A percentile compares a stretch with the other conserved stretches of the same genome.
phyloP scores from a whole-genome alignment of 2,113 vertebrate species.

The Gymnorhina tibicen region DNA sequence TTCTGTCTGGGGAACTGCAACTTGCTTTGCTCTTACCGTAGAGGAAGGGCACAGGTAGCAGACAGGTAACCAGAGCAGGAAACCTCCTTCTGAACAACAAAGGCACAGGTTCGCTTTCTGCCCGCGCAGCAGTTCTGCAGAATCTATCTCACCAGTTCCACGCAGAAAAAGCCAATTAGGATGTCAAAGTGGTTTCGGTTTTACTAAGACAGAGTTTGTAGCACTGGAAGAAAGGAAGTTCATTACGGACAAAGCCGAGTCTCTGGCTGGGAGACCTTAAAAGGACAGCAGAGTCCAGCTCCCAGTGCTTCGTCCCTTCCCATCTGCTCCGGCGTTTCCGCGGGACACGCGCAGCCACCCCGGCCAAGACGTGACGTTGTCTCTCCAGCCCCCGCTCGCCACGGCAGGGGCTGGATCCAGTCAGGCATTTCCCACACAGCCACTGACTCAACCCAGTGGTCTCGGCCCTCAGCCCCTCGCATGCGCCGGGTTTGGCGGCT shows the following conservation, averaged over 20 bases:
- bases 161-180: not conserved
- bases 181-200: not conserved
- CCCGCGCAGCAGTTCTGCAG: not conserved
- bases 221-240: not conserved
- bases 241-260: not conserved
- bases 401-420: not conserved
- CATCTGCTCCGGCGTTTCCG: not conserved
- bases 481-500: rapidly evolving
- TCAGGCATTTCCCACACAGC: not conserved
- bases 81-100: not conserved
- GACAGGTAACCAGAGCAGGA: not conserved
- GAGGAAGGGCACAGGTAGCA: rapidly evolving
- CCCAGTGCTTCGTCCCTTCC: not conserved
- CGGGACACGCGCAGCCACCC: rapidly evolving
- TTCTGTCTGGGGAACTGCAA: not conserved
- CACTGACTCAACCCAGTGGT: not conserved
- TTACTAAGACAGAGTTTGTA: not conserved
- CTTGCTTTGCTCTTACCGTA: not conserved
- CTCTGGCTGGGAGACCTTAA: not conserved
- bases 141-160: not conserved
- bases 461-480: not conserved
- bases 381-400: rapidly evolving
- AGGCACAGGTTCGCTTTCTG: not conserved
- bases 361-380: not conserved
- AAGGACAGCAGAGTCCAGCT: not conserved